Percentiles rank a stretch among this genome's conserved stretches.
Evolutionary conservation across 1,140 invertebrate genomes (phyloP).

Genomic region (Streblospio benedicti): DNA sequence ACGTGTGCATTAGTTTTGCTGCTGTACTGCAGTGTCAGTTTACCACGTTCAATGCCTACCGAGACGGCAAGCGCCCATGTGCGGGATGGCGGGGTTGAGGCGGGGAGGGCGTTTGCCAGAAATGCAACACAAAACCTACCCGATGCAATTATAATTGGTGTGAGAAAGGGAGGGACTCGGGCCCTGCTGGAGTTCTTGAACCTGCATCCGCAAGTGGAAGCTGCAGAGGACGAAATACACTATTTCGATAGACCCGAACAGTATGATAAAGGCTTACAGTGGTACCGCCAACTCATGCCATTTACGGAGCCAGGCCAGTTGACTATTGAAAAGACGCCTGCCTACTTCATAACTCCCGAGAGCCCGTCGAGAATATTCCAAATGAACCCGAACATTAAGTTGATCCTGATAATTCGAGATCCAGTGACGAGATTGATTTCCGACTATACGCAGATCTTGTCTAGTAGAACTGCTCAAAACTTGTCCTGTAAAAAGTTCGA

Average conservation of each 20-base stretch:
- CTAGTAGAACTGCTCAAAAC: conserved; percentile 19
- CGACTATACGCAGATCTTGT: conserved; percentile 71
- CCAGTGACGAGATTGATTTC: conserved; percentile 84
- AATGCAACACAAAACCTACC: conserved; percentile 32
- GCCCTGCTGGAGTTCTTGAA: conserved; percentile 46
- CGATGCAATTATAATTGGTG: conserved; percentile 47
- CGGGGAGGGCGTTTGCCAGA: no score
- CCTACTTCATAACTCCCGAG: conserved; percentile 42
- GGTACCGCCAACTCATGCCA: conserved; percentile 46
- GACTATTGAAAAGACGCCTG: conserved; percentile 51
- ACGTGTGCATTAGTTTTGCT: no score
- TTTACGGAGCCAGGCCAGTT: conserved; percentile 36
- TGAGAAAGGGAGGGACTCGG: conserved; percentile 48
- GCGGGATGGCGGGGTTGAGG: no score
- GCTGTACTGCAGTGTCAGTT: no score
- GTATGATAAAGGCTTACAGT: conserved; percentile 45
- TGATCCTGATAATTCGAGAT: conserved; percentile 79
- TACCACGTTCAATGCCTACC: no score
- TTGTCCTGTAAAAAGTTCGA: conserved; percentile 26
- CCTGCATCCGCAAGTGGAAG: conserved; percentile 43
- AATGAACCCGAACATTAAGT: conserved; percentile 44
- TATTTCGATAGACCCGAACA: conserved; percentile 47
- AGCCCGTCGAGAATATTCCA: conserved; percentile 2
- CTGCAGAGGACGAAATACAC: conserved; percentile 38
- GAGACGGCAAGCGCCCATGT: no score